Conservation (phyloP, 2,113 vertebrate genomes). For the Taurulus bubalis region DNA sequence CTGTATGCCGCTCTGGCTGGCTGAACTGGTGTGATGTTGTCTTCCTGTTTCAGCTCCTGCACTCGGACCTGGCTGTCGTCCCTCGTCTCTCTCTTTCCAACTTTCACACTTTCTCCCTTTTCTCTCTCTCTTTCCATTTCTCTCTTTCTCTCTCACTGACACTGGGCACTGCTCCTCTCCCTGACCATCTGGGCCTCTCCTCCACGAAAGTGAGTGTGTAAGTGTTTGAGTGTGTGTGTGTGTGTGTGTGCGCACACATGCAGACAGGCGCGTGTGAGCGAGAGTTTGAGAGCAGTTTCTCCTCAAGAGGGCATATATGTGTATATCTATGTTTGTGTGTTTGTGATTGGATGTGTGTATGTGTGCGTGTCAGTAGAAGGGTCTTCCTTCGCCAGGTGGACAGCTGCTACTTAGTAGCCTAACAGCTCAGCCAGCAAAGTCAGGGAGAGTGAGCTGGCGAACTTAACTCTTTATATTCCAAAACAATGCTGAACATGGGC, state of each 20-base stretch:
- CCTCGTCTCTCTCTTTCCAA: conserved; percentile 53
- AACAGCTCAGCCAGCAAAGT: conserved; percentile 76
- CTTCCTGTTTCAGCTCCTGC: conserved; percentile 69
- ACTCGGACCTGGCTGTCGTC: conserved; percentile 57
- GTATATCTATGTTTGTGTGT: conserved; percentile 48
- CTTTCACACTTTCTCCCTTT: conserved; percentile 41
- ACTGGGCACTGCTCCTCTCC: conserved; percentile 76
- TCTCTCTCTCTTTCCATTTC: conserved; percentile 51
- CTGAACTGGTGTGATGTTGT: conserved; percentile 65
- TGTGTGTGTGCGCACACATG: background rate
- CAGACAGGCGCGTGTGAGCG: conserved; percentile 47
- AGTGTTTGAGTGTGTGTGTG: conserved; percentile 16
- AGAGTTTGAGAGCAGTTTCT: conserved; percentile 59
- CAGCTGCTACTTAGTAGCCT: conserved; percentile 83
- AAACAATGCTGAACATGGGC: conserved; percentile 35
- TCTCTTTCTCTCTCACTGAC: conserved; percentile 66
- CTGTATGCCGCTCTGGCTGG: conserved; percentile 62
- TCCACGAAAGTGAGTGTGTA: conserved; percentile 46
- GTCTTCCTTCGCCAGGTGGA: conserved; percentile 83
- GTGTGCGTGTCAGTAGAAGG: conserved; percentile 64
- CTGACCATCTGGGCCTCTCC: conserved; percentile 81
- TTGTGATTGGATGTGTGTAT: conserved; percentile 10
- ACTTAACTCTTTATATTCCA: conserved; percentile 71
- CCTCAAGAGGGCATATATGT: conserved; percentile 69
- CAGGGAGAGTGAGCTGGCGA: conserved; percentile 63